Conservation (phyloP, 2,888 invertebrate species). For the Aphrophora alni region DNA sequence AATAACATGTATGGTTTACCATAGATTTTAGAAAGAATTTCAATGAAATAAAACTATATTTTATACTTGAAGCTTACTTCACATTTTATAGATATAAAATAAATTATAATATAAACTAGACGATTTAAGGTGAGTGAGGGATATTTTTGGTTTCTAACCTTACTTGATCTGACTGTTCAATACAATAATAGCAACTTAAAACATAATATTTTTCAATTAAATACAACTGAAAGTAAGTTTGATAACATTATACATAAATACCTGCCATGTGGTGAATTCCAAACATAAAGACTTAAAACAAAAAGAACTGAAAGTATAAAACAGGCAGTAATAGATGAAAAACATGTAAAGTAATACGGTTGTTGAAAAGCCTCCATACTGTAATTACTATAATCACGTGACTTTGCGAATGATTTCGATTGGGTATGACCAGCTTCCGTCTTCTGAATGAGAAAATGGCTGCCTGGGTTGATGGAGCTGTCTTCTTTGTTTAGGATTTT, state of each 20-base stretch:
- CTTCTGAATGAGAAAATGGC: conserved; percentile 79
- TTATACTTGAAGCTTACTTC: no score
- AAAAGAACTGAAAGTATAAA: conserved; percentile 78
- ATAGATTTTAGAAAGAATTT: no score
- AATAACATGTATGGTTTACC: no score
- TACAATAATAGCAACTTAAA: not conserved
- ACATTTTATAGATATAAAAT: no score
- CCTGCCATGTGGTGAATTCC: conserved; percentile 80
- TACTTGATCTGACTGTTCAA: not conserved
- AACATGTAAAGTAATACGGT: conserved; percentile 34
- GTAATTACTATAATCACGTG: conserved; percentile 57
- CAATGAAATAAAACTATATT: no score
- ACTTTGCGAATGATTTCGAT: conserved; percentile 51
- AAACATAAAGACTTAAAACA: conserved; percentile 88
- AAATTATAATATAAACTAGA: no score
- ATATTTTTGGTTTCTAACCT: conserved; percentile 4
- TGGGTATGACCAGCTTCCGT: conserved; percentile 50
- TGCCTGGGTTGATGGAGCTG: conserved; percentile 74
- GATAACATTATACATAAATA: conserved; percentile 54
- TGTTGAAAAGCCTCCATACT: conserved; percentile 40
- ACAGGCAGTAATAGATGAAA: conserved; percentile 64
- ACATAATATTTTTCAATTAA: not conserved
- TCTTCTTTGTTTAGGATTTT: conserved; percentile 75
- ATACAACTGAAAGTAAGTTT: not conserved
- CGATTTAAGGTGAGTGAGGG: not conserved